Base-by-base conservation (phyloP, 2,113 vertebrate species). In the Embiotoca jacksoni region DNA sequence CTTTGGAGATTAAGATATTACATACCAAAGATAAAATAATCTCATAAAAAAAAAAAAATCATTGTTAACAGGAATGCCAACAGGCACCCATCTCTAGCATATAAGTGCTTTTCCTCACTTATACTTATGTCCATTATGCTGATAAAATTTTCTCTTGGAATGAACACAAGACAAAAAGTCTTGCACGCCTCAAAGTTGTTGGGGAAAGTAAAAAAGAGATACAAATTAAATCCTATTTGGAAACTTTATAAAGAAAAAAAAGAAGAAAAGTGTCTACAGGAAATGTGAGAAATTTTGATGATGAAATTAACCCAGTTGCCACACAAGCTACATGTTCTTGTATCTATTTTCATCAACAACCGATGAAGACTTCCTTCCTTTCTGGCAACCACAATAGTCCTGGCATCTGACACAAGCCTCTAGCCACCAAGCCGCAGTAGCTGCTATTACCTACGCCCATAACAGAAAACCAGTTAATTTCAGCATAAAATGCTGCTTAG, bases 331-430 rank as follows among this genome's bases (percentile, higher is more conserved):
- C 44, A 39, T 6, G 16, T 41, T 65, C 33, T 4, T 63, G 47
- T 79, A 74, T 86, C 91, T 94, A 94, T 95, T 94, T 95, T 91
- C 87, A 88, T 85, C 77, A 70, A 39, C 66, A 60, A 62, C 52
- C 31, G 13, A 35, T 79, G 58, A 88, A 74, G 65, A 86, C 88
- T 90, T 92, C 88, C 90, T 93, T 89, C 89, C 89, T 82, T 39
- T 33, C 14, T 61, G 41, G 50, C 61, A 78, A 77, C 83, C 88
- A 87, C 89, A 90, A 74, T 60, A 69, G 62, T 16, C 23, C 53
- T 75, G 66, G 58, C 78, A 70, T 78, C 32, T 47, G 66, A 72
- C 16, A 7, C 5, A 23, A 76, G 57, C 14, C 62, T 56, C 60
- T 64, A 76, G 83, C 81, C 81, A 75, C 23, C 2, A 13, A 58